A percentile compares a stretch with the other conserved stretches of the same genome.
These are phyloP conservation scores for Agrotis segetum DNA, from an alignment of 2,888 invertebrate genomes.

Conservation along the genomic window DNA sequence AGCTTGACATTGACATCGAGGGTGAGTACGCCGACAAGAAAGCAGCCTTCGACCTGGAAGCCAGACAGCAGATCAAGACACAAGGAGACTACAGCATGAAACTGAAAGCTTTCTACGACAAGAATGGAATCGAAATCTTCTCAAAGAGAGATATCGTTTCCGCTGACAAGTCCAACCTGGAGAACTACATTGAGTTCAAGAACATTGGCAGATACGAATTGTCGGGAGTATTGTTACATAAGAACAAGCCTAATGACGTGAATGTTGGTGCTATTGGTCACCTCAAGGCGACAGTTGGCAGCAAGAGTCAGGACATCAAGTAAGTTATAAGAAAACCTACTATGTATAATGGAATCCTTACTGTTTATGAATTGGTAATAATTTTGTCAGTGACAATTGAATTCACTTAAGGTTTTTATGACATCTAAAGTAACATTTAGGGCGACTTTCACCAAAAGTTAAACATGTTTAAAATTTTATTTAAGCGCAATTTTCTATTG, in stretches of 20 bases:
- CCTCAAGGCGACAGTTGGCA: conserved; percentile 87
- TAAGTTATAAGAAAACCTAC: conserved; percentile 72
- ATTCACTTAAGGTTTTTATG: too few relatives aligned
- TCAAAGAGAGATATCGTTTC: conserved; percentile 91
- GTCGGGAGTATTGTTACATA: conserved; percentile 91
- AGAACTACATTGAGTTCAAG: conserved; percentile 91
- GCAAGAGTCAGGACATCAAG: conserved; percentile 91
- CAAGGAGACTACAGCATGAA: conserved; percentile 85
- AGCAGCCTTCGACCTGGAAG: conserved; percentile 91
- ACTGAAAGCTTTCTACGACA: conserved; percentile 75
- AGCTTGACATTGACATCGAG: conserved; percentile 90
- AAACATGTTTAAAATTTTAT: too few relatives aligned
- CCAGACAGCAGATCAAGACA: conserved; percentile 85
- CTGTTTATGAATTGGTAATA: not conserved
- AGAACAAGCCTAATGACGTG: conserved; percentile 88
- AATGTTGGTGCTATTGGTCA: conserved; percentile 91
- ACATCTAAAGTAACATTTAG: too few relatives aligned
- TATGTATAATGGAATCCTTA: not conserved
- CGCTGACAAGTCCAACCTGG: conserved; percentile 91
- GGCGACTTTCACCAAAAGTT: too few relatives aligned
- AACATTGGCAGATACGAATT: conserved; percentile 92
- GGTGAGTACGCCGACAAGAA: conserved; percentile 91
- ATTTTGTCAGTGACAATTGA: too few relatives aligned
- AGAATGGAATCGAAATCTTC: conserved; percentile 85
- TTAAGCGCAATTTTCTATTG: too few relatives aligned